Evolutionary conservation across 2,888 invertebrate genomes (phyloP).

Genomic region (Hydropsyche betteni): DNA sequence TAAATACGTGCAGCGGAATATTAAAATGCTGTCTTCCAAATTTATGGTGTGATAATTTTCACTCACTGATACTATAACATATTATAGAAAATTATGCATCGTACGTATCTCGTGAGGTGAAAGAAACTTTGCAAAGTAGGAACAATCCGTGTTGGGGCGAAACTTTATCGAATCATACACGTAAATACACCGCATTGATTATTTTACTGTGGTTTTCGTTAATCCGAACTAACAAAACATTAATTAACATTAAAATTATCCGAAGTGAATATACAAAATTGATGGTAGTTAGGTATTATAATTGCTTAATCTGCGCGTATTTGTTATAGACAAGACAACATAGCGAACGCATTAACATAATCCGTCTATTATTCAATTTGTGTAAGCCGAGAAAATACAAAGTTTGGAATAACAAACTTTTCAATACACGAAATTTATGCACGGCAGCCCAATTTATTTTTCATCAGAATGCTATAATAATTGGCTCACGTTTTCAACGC

Average conservation of each 20-base stretch:
- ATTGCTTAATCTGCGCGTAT: background rate
- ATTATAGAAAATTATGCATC: slow-evolving; percentile 28
- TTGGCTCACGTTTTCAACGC: too few relatives aligned
- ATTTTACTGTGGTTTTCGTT: too few relatives aligned
- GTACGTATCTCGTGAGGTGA: background rate
- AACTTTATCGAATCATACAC: too few relatives aligned
- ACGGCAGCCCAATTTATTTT: background rate
- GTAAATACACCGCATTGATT: background rate
- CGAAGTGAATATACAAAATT: too few relatives aligned
- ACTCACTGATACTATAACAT: slow-evolving; percentile 18
- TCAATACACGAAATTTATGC: slow-evolving; percentile 13
- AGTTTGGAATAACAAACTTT: slow-evolving; percentile 10
- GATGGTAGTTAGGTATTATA: too few relatives aligned
- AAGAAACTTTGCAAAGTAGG: background rate
- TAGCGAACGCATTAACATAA: slow-evolving; percentile 16
- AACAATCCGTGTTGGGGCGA: background rate
- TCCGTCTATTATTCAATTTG: slow-evolving; percentile 27
- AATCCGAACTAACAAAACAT: too few relatives aligned
- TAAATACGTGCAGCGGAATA: slow-evolving; percentile 37
- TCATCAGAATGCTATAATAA: too few relatives aligned
- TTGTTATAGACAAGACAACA: background rate
- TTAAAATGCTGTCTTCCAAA: slow-evolving; percentile 38
- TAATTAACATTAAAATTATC: too few relatives aligned
- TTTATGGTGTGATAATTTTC: slow-evolving; percentile 37
- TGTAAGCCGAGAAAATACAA: slow-evolving; percentile 13